Evolutionary conservation across 2,888 invertebrate genomes (phyloP), one percentile per base, ranked within the genome.

Genomic region (Philereme vetulata): DNA sequence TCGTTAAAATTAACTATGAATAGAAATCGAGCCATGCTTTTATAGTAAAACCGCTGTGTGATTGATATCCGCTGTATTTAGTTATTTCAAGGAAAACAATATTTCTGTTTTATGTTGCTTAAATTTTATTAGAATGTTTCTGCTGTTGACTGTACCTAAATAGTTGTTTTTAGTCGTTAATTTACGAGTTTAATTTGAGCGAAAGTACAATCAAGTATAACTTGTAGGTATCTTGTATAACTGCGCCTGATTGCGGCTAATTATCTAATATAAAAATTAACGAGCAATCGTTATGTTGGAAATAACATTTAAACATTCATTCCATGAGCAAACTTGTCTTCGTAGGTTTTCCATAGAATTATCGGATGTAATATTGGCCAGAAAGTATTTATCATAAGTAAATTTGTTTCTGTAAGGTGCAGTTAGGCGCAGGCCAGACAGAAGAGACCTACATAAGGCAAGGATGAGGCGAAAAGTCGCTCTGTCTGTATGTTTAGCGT

Each of bases 121-220:
- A 57, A 56, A 63, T 62, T 64, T 62, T 64, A 62, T 54, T 64
- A 65, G 50, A 40, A 58, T 53, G 42, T 59, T 66, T 57, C 47
- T 42, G 60, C 54, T 55, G 59, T 60, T 66, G 51, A 49, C 34
- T 34, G 51, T 38, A 40, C 9, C 11, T 35, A 32, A 32, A 7
- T 36, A 36, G 10, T 43, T 42, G 9, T 44, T 6, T 50, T 57
- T 56, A 50, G 35, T 62, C 55, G 55, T 66, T 64, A 11, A 33
- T 43, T 60, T 61, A 54, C 35, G 10, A 38, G 9, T 50, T 60
- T 8, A 43, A 45, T 53, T 38, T 49, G 32, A 33, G 38, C 7
- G 33, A 52, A 59, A 50, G 10, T 52, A 54, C 40, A 38, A 33
- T 48, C 51, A 47, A 57, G 47, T 57, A 32, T 48, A 44, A 52